Evolutionary conservation across 1,140 invertebrate genomes (phyloP), one percentile per base, ranked within the genome.

Genomic region (Conus ventricosus): DNA sequence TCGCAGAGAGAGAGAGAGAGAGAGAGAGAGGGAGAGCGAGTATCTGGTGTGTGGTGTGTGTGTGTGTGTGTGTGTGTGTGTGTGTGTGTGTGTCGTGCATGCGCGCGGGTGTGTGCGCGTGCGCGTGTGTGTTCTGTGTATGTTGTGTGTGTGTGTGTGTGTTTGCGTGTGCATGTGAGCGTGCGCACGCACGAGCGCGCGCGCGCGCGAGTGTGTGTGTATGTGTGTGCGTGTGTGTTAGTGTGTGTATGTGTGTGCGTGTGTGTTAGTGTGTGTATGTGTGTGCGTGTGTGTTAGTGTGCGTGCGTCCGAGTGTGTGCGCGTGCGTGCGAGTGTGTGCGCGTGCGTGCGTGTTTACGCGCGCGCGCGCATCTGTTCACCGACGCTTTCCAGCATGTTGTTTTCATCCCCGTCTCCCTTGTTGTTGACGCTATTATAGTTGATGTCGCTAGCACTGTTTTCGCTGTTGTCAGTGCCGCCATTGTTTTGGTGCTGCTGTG

Each of bases 61-160:
- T 39, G 39, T 39, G 39, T 39, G 39, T 39, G 39, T 39, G 39
- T 39, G 39, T 39, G 75, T 78, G 23, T 78, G 75, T 39, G 23
- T 78, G 75, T 39, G 23, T 78, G 75, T n/a, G 75, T 78, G 60
- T 63, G n/a, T n/a, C n/a, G n/a, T n/a, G n/a, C n/a, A n/a, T n/a
- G n/a, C n/a, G n/a, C n/a, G n/a, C n/a, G n/a, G n/a, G n/a, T n/a
- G n/a, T n/a, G n/a, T n/a, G n/a, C n/a, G n/a, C n/a, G n/a, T n/a
- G n/a, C n/a, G 60, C 60, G 60, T 4, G 60, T 63, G 60, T 63
- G 60, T 63, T 63, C 11, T 20, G 23, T 78, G 75, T n/a, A 10
- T 78, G 23, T 78, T 78, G 23, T 78, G 75, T 2, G 75, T 78
- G 75, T 78, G 75, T 78, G 60, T 78, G 23, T 78, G 75, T 39